Conservation (phyloP, 2,797 vertebrate genomes). For the Neopelma chrysocephalum region DNA sequence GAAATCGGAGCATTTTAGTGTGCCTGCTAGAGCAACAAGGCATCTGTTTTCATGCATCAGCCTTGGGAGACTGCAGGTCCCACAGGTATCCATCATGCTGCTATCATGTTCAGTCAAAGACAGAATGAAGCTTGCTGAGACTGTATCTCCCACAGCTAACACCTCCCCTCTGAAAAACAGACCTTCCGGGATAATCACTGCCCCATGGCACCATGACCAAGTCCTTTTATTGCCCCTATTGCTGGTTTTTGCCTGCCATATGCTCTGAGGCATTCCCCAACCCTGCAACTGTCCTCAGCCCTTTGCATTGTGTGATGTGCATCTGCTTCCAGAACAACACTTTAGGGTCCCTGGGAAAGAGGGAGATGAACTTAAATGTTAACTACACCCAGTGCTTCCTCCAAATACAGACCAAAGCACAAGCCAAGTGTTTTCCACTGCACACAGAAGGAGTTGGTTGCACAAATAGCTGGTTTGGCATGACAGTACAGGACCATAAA, state of each 20-base stretch:
- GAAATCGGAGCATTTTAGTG: neutral
- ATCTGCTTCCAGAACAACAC: neutral
- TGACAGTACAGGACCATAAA: neutral
- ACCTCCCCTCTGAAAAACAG: neutral
- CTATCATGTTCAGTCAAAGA: neutral
- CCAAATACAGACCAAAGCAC: neutral
- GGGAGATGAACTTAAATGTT: neutral
- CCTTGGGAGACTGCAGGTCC: neutral
- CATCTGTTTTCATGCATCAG: neutral
- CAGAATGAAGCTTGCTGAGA: neutral
- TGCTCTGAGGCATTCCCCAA: neutral
- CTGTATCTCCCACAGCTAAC: neutral
- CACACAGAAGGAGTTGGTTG: neutral
- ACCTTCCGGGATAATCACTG: neutral
- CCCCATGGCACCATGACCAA: neutral
- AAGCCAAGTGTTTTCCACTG: neutral
- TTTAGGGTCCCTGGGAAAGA: neutral
- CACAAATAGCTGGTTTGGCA: neutral
- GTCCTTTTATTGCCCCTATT: neutral
- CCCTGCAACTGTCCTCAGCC: neutral
- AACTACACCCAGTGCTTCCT: neutral
- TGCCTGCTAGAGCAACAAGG: neutral
- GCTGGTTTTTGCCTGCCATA: neutral
- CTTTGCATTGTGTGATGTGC: neutral
- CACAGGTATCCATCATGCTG: neutral